Percentiles rank a stretch among this genome's conserved stretches.
Evolutionary conservation across 2,888 invertebrate species (phyloP).

Genomic region (Hyposoter didymator): DNA sequence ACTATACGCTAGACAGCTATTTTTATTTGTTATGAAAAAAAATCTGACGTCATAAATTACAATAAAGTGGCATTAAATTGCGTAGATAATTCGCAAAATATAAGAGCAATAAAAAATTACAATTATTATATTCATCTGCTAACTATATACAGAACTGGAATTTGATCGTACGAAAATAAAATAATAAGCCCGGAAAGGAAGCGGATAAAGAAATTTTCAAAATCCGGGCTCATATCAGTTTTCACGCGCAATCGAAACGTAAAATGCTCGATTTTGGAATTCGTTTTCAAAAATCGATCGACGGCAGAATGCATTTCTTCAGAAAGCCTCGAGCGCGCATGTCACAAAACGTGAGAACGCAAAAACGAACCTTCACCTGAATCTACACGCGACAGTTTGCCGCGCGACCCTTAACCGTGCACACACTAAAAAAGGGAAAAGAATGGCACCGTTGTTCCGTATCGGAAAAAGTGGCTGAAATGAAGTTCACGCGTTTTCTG

Average conservation of each 20-base stretch:
- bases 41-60: too few species aligned
- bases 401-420: conserved; percentile 56
- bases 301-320: background rate
- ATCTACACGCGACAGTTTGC: conserved; percentile 47
- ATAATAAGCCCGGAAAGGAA: background rate
- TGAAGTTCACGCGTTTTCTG: conserved; percentile 18
- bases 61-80: too few species aligned
- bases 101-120: too few species aligned
- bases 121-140: too few species aligned
- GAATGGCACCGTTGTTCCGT: conserved; percentile 21
- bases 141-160: too few species aligned
- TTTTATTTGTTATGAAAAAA: too few species aligned
- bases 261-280: background rate
- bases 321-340: conserved; percentile 49
- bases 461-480: conserved; percentile 36
- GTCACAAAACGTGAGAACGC: conserved; percentile 38
- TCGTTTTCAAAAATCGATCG: background rate
- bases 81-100: too few species aligned
- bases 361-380: conserved; percentile 30
- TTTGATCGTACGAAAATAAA: background rate
- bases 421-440: conserved; percentile 12
- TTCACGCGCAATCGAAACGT: background rate
- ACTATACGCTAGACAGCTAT: too few species aligned
- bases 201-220: background rate
- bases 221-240: background rate